Evolutionary conservation across 2,797 vertebrate genomes (phyloP).

Genomic region (Gymnopithys bicolor): DNA sequence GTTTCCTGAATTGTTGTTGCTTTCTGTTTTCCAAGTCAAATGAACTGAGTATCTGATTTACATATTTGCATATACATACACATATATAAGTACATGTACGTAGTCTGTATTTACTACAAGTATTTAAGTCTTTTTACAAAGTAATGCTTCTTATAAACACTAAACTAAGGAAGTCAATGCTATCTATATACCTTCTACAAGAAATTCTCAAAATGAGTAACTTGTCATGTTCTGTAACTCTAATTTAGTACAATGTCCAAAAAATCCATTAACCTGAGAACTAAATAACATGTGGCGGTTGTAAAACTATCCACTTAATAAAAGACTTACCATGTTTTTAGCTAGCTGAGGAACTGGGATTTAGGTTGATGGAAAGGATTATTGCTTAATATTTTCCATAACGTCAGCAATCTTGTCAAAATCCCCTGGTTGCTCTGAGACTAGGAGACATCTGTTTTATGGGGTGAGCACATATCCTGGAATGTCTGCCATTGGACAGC

Average conservation of each 20-base stretch:
- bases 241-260: conserved; percentile 9
- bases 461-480: conserved; percentile 16
- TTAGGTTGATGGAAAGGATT: conserved; percentile 41
- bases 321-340: conserved; percentile 52
- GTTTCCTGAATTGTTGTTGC: neutral
- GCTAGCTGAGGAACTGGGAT: conserved; percentile 41
- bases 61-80: neutral
- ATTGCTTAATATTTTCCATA: conserved; percentile 61
- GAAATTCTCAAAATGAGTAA: neutral
- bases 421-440: conserved; percentile 11
- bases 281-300: neutral
- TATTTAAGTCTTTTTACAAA: neutral
- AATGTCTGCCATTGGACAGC: neutral
- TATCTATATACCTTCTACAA: neutral
- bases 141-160: neutral
- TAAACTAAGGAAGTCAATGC: neutral
- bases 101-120: neutral
- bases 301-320: conserved; percentile 54
- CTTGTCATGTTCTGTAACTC: neutral
- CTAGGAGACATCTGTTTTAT: conserved; percentile 36
- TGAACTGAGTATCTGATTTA: neutral
- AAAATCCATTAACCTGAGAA: conserved; percentile 39
- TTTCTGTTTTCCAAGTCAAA: neutral
- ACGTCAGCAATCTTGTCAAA: conserved; percentile 28
- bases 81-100: rapidly evolving